Evolutionary conservation across 2,888 invertebrate species (phyloP).

Genomic region (Tiphia femorata): DNA sequence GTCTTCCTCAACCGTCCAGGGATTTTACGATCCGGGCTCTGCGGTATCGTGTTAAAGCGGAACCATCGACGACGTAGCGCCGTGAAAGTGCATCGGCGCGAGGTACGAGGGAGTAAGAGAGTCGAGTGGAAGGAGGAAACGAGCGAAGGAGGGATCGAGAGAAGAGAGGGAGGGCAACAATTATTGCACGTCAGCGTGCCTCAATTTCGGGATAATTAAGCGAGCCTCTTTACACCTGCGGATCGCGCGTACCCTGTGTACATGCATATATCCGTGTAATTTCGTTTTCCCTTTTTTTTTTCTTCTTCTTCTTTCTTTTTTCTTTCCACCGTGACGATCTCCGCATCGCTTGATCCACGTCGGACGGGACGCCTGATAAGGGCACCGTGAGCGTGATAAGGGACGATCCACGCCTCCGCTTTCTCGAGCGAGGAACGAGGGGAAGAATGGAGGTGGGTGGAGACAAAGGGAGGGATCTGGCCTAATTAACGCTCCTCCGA

Average conservation of each 20-base stretch:
- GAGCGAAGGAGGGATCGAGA: constrained; percentile 9
- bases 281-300: not conserved
- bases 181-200: constrained; percentile 63
- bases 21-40: constrained; percentile 44
- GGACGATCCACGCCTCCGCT: constrained; percentile 1
- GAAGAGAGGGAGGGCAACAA: constrained; percentile 41
- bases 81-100: constrained; percentile 34
- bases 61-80: constrained; percentile 35
- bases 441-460: not conserved
- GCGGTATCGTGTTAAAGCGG: constrained; percentile 37
- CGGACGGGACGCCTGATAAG: constrained; percentile 14
- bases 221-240: constrained; percentile 51
- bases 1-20: constrained; percentile 28
- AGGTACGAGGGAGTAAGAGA: not conserved
- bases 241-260: constrained; percentile 33
- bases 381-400: constrained; percentile 34
- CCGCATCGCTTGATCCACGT: constrained; percentile 26
- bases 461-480: not conserved
- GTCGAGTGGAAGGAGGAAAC: constrained; percentile 10
- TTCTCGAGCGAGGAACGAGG: not conserved
- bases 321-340: constrained; percentile 37
- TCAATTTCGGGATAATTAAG: constrained; percentile 60
- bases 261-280: constrained; percentile 45
- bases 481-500: not conserved
- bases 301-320: not conserved